These are phyloP conservation scores for Xanthia icteritia DNA, from an alignment of 2,888 invertebrate species.

Conservation along the genomic window DNA sequence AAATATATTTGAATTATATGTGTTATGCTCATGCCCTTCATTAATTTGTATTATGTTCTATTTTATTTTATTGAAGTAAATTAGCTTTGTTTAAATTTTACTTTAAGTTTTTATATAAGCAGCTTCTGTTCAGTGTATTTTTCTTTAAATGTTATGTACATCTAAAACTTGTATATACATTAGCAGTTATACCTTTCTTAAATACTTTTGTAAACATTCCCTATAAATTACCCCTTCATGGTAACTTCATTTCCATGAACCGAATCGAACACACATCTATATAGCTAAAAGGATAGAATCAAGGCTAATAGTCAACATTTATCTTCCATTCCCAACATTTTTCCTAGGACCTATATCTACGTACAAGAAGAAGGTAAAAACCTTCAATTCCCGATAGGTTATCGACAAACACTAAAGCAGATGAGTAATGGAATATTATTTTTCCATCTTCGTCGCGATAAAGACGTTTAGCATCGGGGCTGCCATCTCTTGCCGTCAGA, in stretches of 20 bases:
- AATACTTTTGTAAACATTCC: no score
- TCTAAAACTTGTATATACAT: no score
- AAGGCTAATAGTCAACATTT: conserved; percentile 15
- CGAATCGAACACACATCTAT: not conserved
- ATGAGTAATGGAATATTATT: conserved; percentile 66
- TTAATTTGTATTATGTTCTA: no score
- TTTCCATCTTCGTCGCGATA: conserved; percentile 64
- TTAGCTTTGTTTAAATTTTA: no score
- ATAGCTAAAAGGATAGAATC: not conserved
- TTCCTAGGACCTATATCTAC: not conserved
- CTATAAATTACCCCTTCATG: no score
- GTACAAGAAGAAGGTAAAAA: conserved; percentile 35
- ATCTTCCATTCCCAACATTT: conserved; percentile 23
- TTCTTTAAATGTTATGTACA: no score
- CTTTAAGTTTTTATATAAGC: no score
- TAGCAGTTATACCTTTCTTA: no score
- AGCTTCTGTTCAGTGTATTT: no score
- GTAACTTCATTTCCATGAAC: not conserved
- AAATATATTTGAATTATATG: no score
- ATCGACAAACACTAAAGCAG: conserved; percentile 62
- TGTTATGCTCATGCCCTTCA: no score
- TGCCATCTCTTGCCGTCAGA: conserved; percentile 46
- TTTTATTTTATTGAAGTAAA: no score
- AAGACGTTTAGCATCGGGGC: conserved; percentile 59
- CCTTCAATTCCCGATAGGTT: conserved; percentile 47